These are phyloP conservation scores for Theodoxus fluviatilis DNA, from an alignment of 2,888 invertebrate genomes.

Conservation along the genomic window DNA sequence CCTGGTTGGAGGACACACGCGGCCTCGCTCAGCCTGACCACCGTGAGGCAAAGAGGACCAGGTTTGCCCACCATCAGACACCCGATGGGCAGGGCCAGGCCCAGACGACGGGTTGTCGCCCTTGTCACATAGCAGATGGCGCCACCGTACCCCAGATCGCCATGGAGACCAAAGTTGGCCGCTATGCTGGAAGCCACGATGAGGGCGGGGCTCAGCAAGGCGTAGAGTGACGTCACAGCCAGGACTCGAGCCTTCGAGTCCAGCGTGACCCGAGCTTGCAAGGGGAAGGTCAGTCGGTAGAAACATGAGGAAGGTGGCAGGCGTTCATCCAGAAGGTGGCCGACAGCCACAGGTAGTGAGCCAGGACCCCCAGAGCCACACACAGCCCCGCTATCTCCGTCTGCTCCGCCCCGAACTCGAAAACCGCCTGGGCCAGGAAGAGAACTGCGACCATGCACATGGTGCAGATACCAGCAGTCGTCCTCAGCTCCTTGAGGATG, in stretches of 20 bases:
- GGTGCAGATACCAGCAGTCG: constrained; percentile 34
- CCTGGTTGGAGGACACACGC: constrained; percentile 28
- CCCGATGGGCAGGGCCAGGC: background rate
- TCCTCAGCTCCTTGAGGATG: constrained; percentile 27
- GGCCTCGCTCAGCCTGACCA: too few relatives aligned
- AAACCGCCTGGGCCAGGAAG: constrained; percentile 31
- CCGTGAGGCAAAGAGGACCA: background rate
- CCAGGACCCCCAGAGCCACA: constrained; percentile 28
- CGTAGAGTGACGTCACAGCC: too few relatives aligned
- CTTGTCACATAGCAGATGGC: background rate
- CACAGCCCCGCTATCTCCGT: constrained; percentile 25
- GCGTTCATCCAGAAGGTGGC: constrained; percentile 32
- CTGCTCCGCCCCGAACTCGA: constrained; percentile 25
- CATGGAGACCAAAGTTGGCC: background rate
- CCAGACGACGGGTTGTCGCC: background rate
- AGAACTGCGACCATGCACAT: constrained; percentile 31
- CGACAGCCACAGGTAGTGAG: constrained; percentile 35
- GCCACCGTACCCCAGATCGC: constrained; percentile 4
- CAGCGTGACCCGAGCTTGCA: background rate
- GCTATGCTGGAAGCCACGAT: background rate
- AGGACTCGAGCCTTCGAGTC: too few relatives aligned
- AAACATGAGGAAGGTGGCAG: constrained; percentile 36
- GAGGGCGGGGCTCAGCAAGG: background rate
- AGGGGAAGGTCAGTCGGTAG: constrained; percentile 28
- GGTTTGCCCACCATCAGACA: background rate